Evolutionary conservation across 2,797 vertebrate species (phyloP).

Genomic region (Fratercula arctica): DNA sequence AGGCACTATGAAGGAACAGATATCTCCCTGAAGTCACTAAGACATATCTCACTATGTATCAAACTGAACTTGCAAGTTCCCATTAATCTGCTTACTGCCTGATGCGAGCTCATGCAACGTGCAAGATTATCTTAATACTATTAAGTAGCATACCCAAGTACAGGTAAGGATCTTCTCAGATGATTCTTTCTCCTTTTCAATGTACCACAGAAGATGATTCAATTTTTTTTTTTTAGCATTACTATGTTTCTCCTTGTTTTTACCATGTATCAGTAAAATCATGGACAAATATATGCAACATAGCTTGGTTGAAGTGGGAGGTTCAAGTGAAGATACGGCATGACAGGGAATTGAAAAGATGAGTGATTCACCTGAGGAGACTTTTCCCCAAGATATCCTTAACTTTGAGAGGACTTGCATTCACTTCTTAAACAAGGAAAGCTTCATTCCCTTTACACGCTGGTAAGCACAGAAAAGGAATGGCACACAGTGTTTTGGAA

Average conservation of each 20-base stretch:
- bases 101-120: background rate
- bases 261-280: background rate
- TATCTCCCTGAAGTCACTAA: background rate
- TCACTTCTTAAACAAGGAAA: background rate
- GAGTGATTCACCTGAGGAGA: background rate
- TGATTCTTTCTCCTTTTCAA: background rate
- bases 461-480: background rate
- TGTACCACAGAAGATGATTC: background rate
- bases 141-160: background rate
- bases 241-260: background rate
- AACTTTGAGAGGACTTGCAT: background rate
- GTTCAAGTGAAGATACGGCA: background rate
- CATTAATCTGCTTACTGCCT: background rate
- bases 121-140: background rate
- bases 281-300: background rate
- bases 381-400: background rate
- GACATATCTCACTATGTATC: background rate
- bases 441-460: background rate
- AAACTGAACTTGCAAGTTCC: background rate
- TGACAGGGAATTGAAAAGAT: background rate
- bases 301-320: background rate
- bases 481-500: background rate
- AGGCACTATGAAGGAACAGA: background rate
- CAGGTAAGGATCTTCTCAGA: background rate
- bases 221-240: background rate